These are phyloP conservation scores for Myxocyprinus asiaticus DNA, from an alignment of 2,113 vertebrate genomes.

Conservation along the genomic window DNA sequence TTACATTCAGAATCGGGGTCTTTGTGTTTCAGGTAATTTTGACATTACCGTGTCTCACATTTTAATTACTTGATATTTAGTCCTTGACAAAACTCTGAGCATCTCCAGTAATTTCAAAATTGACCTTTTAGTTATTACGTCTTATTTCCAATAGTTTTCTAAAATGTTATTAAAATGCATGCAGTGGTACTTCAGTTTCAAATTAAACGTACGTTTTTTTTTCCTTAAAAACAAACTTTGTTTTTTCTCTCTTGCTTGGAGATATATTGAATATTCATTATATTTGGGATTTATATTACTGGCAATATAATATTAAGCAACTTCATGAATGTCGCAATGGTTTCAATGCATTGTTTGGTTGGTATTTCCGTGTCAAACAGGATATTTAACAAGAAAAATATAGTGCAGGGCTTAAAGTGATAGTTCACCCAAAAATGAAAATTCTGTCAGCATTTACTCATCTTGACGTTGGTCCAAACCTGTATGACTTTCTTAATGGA, in stretches of 20 bases:
- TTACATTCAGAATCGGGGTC: background rate
- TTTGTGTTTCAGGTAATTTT: too few relatives aligned
- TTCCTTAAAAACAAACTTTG: background rate
- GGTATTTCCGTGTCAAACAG: background rate
- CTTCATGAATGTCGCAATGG: background rate
- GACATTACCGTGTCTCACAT: too few relatives aligned
- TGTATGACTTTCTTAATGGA: too few relatives aligned
- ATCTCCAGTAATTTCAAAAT: background rate
- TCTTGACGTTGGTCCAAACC: too few relatives aligned
- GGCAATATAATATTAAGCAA: background rate
- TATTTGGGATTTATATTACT: background rate
- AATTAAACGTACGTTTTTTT: background rate
- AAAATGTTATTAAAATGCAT: too few relatives aligned
- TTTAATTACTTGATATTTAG: background rate
- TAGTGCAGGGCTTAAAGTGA: too few relatives aligned
- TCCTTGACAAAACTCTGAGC: too few relatives aligned
- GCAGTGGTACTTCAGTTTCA: too few relatives aligned
- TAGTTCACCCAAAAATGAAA: too few relatives aligned
- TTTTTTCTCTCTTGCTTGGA: background rate
- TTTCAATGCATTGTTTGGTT: background rate
- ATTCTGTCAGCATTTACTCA: too few relatives aligned
- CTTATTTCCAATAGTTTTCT: background rate
- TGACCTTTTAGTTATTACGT: background rate
- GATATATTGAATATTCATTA: background rate
- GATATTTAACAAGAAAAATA: too few relatives aligned